Percentiles rank a stretch among this genome's conserved stretches.
Evolutionary conservation across 1,140 invertebrate genomes (phyloP).

Genomic region (Subanguina moxae): DNA sequence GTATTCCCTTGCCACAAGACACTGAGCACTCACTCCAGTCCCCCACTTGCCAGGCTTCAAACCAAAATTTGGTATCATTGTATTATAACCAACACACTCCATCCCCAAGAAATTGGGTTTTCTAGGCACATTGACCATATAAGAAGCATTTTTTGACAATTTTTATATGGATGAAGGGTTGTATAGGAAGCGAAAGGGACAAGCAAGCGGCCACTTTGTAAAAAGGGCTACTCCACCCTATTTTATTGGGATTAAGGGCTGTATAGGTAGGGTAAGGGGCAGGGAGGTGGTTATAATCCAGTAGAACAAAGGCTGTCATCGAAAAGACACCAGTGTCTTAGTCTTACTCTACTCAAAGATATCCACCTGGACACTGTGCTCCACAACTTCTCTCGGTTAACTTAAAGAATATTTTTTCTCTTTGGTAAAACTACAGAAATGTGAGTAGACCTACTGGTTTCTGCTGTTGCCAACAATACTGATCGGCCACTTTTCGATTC

Average conservation of each 20-base stretch:
- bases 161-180: too few relatives aligned
- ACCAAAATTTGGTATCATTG: conserved; percentile 12
- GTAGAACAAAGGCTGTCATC: too few relatives aligned
- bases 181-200: too few relatives aligned
- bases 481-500: conserved; percentile 41
- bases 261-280: too few relatives aligned
- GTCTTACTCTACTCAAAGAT: not conserved
- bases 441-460: conserved; percentile 24
- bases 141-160: too few relatives aligned
- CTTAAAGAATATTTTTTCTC: not conserved
- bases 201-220: too few relatives aligned
- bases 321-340: too few relatives aligned
- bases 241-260: too few relatives aligned
- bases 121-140: too few relatives aligned
- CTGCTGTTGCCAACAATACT: conserved; percentile 37
- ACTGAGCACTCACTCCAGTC: conserved; percentile 60
- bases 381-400: not conserved
- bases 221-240: too few relatives aligned
- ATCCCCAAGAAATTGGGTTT: too few relatives aligned
- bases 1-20: conserved; percentile 63
- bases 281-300: too few relatives aligned
- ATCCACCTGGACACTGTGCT: not conserved
- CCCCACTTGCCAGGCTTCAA: conserved; percentile 26
- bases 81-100: conserved; percentile 3
- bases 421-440: conserved; percentile 6